A percentile compares a stretch with the other conserved stretches of the same genome.
Conservation (phyloP, 1,140 invertebrate genomes). For the Drosophila azteca region DNA sequence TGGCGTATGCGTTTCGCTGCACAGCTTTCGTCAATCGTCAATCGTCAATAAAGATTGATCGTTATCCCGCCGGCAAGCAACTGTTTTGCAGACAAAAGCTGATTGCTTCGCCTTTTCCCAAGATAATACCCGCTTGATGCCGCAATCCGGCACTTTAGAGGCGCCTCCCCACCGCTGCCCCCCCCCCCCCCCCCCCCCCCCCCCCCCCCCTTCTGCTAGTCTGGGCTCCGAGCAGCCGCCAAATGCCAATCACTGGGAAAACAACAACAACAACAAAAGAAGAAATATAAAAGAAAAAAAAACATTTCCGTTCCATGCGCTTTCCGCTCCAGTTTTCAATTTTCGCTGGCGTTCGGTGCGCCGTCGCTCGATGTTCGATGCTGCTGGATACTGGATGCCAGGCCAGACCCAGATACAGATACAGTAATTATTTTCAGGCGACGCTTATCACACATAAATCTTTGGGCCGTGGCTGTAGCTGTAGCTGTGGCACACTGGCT, state of each 20-base stretch:
- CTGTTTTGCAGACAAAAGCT: constrained; percentile 17
- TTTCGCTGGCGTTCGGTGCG: constrained; percentile 48
- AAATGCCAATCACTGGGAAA: constrained; percentile 63
- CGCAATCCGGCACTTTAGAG: constrained; percentile 9
- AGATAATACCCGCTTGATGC: constrained; percentile 9
- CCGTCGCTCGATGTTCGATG: not conserved
- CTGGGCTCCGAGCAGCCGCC: constrained; percentile 5
- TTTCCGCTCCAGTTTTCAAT: constrained; percentile 81
- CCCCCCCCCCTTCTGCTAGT: not conserved
- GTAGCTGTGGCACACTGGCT: constrained; percentile 17
- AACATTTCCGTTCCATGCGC: constrained; percentile 75
- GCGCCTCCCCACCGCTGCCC: not conserved
- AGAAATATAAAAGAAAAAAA: constrained; percentile 36
- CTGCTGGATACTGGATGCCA: not conserved
- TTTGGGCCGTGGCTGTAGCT: constrained; percentile 27
- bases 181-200: not conserved
- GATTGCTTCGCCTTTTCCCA: constrained; percentile 16
- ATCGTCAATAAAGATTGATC: too few species aligned
- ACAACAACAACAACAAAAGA: constrained; percentile 1
- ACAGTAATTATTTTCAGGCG: constrained; percentile 81
- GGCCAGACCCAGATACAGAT: constrained; percentile 24
- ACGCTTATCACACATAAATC: constrained; percentile 82
- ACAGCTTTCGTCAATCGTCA: too few species aligned
- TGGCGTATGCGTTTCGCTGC: too few species aligned
- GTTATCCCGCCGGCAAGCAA: not conserved